Conservation (phyloP, 2,113 vertebrate species). For the Pogona vitticeps region DNA sequence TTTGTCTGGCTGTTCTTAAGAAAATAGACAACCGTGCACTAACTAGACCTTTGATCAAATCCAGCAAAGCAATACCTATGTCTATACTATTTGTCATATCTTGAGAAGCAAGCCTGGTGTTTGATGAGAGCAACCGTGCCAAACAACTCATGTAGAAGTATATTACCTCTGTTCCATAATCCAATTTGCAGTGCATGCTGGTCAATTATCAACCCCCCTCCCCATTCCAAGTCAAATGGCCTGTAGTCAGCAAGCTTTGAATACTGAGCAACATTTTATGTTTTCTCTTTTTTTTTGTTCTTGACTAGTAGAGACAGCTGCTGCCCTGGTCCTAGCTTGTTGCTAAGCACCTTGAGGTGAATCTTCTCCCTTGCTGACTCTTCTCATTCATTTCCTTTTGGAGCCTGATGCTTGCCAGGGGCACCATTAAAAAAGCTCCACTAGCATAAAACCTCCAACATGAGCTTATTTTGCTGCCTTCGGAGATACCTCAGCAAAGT, state of each 20-base stretch:
- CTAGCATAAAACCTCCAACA: slow-evolving; percentile 8
- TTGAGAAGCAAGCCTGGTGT: not conserved
- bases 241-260: not conserved
- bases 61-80: not conserved
- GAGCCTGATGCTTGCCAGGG: slow-evolving; percentile 10
- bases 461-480: slow-evolving; percentile 18
- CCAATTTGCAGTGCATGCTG: not conserved
- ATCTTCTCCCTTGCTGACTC: not conserved
- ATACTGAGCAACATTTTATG: not conserved
- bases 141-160: not conserved
- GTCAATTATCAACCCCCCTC: not conserved
- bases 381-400: slow-evolving; percentile 14
- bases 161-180: not conserved
- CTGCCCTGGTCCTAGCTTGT: not conserved
- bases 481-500: slow-evolving; percentile 12
- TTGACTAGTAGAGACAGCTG: not conserved
- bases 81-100: not conserved
- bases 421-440: not conserved
- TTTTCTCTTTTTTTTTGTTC: not conserved
- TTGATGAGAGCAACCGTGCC: not conserved
- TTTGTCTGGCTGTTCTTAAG: no score
- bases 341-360: not conserved
- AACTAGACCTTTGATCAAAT: not conserved
- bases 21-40: not conserved
- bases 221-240: not conserved